Base-by-base conservation (phyloP, 2,888 invertebrate species). In the Drosophila siamana region DNA sequence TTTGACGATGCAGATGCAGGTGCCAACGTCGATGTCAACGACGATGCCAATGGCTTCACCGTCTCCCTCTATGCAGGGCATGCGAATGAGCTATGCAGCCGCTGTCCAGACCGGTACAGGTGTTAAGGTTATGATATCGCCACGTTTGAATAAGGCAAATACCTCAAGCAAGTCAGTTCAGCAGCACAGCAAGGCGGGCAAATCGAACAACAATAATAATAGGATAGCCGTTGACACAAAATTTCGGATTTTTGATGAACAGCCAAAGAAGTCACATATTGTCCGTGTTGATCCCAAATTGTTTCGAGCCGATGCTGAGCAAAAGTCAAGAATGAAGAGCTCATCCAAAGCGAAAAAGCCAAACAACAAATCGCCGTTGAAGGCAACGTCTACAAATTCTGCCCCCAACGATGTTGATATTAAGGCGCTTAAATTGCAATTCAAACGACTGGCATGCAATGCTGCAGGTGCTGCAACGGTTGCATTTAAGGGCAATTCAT, bases 21-120 rank as follows among this genome's bases (percentile, higher is more conserved):
- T 4, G 33, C 11, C n/a, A 33, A 33, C 11, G 4, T n/a, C 33
- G 33, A 33, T n/a, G 33, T n/a, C 33, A n/a, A 4, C 33, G 33
- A 11, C 28, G 28, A 28, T 26, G 26, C 30, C 75, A 4, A 24
- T 54, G 7, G 22, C 59, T 0, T 43, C 60, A 19, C 30, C 61
- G 0, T 51, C 68, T 9, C 4, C 56, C 3, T 36, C 46, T 4
- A 30, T 46, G 24, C 73, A 63, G 16, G 65, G 47, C n/a, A 59
- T 65, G 55, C 64, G 67, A 0, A 72, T 74, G 66, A 84, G 74
- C 38, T 84, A 84, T 52, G 85, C 81, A 4, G 81, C 71, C 5
- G 85, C 82, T n/a, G 74, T 81, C 0, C 73, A 68, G 41, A 69
- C 67, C 3, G 61, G 72, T 5, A 43, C 63, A 16, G 62, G 68